Conservation (phyloP, 1,140 invertebrate genomes). For the Pseudomyrmex cubaensis region DNA sequence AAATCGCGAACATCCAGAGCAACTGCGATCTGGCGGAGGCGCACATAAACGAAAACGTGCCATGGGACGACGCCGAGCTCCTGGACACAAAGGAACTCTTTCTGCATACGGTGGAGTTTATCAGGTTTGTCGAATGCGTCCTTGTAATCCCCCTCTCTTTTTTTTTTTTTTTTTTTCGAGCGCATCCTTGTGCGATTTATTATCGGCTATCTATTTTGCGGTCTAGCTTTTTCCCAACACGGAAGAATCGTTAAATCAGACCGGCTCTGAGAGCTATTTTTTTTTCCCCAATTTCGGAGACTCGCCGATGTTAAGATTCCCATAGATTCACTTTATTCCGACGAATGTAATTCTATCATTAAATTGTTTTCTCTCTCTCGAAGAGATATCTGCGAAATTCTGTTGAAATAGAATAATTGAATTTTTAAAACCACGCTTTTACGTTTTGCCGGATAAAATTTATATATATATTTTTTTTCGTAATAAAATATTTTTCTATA, state of each 20-base stretch:
- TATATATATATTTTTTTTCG: neutral
- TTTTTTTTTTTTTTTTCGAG: slow-evolving; percentile 9
- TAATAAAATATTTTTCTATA: neutral
- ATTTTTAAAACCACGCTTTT: neutral
- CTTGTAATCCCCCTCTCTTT: neutral
- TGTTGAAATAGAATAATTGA: neutral
- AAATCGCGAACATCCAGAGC: slow-evolving; percentile 96
- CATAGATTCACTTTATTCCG: no score
- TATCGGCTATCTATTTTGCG: slow-evolving; percentile 49
- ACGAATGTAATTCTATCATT: no score
- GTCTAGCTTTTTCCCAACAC: neutral
- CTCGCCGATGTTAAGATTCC: no score
- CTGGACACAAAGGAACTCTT: slow-evolving; percentile 98
- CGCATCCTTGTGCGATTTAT: slow-evolving; percentile 33
- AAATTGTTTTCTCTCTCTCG: no score
- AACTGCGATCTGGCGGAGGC: slow-evolving; percentile 99
- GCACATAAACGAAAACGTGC: slow-evolving; percentile 94
- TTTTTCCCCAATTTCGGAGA: no score
- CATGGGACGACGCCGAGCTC: slow-evolving; percentile 95
- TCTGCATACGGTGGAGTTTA: slow-evolving; percentile 96
- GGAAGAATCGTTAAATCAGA: slow-evolving; percentile 40
- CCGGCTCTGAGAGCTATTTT: slow-evolving; percentile 16
- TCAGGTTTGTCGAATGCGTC: slow-evolving; percentile 82
- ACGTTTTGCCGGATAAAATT: neutral
- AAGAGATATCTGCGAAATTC: neutral